Percentiles rank a stretch among this genome's conserved stretches.
These are phyloP conservation scores for Habropoda laboriosa DNA, from an alignment of 1,140 invertebrate species.

Conservation along the genomic window DNA sequence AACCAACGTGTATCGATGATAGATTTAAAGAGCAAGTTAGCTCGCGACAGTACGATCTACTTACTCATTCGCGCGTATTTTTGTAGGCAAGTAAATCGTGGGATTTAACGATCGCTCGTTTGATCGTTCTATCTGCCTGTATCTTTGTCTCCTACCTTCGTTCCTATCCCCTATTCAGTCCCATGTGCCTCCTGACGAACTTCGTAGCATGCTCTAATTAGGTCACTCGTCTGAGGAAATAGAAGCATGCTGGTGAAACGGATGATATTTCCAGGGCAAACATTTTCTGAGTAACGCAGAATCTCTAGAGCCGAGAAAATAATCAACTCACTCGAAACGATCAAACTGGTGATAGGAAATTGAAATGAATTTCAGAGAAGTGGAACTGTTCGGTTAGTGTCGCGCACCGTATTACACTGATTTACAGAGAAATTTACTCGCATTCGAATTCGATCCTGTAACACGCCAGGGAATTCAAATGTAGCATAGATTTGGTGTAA, in stretches of 20 bases:
- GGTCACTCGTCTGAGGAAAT: constrained; percentile 33
- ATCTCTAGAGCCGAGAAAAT: background rate
- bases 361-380: background rate
- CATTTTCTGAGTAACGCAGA: constrained; percentile 13
- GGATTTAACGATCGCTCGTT: constrained; percentile 6
- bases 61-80: background rate
- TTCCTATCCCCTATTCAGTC: background rate
- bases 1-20: background rate
- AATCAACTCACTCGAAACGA: constrained; percentile 1
- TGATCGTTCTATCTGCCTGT: background rate
- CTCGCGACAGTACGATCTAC: too few species aligned
- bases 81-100: background rate
- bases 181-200: constrained; percentile 6
- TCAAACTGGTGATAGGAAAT: background rate
- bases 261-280: constrained; percentile 38
- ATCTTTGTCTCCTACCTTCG: constrained; percentile 8
- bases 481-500: too few species aligned
- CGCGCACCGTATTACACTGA: too few species aligned
- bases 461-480: too few species aligned
- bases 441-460: too few species aligned
- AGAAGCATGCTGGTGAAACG: constrained; percentile 14
- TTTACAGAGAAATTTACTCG: too few species aligned
- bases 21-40: background rate
- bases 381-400: too few species aligned
- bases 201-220: constrained; percentile 32